Evolutionary conservation across 2,113 vertebrate species (phyloP).

Genomic region (Otolemur garnettii): DNA sequence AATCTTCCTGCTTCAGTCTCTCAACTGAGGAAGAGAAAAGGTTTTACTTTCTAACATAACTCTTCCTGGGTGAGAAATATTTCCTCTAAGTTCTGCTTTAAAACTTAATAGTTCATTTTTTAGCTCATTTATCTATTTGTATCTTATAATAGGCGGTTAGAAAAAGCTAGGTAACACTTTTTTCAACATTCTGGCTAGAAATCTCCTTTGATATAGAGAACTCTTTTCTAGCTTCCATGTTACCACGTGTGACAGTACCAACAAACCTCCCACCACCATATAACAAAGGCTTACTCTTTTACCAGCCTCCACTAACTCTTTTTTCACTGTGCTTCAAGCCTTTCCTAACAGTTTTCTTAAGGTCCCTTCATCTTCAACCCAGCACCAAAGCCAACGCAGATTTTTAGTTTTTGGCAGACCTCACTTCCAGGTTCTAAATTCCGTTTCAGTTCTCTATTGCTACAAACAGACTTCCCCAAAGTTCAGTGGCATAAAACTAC

Average conservation of each 20-base stretch:
- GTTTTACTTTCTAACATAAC: conserved; percentile 46
- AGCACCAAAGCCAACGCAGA: not conserved
- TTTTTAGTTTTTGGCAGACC: not conserved
- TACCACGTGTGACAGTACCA: not conserved
- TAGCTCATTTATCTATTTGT: conserved; percentile 32
- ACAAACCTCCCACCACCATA: not conserved
- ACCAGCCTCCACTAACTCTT: not conserved
- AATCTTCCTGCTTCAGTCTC: no score
- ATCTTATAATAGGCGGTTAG: not conserved
- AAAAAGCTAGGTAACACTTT: conserved; percentile 9
- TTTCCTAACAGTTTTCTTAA: conserved; percentile 40
- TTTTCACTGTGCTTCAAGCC: conserved; percentile 21
- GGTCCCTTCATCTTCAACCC: not conserved
- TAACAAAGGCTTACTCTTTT: not conserved
- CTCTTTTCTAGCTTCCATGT: conserved; percentile 9
- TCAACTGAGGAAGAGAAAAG: not conserved
- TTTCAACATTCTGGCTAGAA: conserved; percentile 52
- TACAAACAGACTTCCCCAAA: conserved; percentile 8
- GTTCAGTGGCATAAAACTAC: conserved; percentile 17
- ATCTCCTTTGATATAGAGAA: conserved; percentile 1
- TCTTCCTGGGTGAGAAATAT: conserved; percentile 36
- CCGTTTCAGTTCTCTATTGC: conserved; percentile 12
- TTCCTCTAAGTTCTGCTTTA: conserved; percentile 40
- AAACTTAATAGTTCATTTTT: conserved; percentile 27
- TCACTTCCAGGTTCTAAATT: conserved; percentile 23